Conservation (phyloP, 2,797 vertebrate genomes). For the Schizopygopsis malacanthus region DNA sequence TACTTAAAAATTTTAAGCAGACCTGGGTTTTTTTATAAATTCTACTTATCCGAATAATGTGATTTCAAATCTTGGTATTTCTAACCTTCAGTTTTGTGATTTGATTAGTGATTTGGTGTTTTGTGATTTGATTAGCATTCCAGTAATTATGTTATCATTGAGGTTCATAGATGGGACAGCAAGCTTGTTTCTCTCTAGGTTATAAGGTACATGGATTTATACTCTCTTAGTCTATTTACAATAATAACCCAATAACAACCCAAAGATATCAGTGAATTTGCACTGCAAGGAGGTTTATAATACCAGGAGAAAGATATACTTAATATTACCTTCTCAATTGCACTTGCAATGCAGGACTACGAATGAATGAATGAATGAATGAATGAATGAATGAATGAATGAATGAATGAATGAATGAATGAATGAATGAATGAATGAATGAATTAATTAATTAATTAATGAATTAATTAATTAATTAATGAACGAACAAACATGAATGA, state of each 20-base stretch:
- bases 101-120: neutral
- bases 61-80: no score
- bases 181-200: neutral
- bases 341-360: neutral
- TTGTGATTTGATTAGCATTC: neutral
- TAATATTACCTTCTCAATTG: neutral
- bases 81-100: neutral
- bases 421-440: no score
- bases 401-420: no score
- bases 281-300: neutral
- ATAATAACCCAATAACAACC: no score
- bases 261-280: neutral
- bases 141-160: constrained; percentile 53
- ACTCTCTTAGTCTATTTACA: neutral
- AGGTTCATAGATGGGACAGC: constrained; percentile 58
- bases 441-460: no score
- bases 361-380: neutral
- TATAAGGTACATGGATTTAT: neutral
- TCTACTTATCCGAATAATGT: no score
- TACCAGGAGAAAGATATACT: neutral
- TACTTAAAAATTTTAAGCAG: no score
- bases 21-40: no score
- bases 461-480: no score
- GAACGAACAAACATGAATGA: no score
- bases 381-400: no score